Evolutionary conservation across 92 coral and sea anemone genomes (phyloP), one percentile per base, ranked within the genome.

Genomic region (Isaurus tuberculatus): DNA sequence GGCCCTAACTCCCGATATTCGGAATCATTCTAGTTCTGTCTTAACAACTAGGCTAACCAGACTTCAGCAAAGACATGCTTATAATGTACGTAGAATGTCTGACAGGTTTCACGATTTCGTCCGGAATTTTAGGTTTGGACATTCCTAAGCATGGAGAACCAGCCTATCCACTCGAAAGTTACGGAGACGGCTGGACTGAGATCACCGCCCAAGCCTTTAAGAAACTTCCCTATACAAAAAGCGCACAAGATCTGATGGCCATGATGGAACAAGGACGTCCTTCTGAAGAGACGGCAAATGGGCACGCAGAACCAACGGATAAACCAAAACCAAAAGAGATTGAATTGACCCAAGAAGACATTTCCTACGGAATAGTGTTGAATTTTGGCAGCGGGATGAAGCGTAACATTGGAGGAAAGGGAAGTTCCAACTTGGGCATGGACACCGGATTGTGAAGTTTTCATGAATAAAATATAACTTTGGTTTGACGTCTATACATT

Each of bases 131-230:
- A 94, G 98, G 98, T n/a, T 90, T 94, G 26, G 98, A 94, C 48
- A 91, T 94, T 28, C 94, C 97, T 8, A 94, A 92, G 87, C 98
- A 94, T 20, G 98, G 98, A 42, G 98, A 94, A 83, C 80, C 98
- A 27, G 98, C 98, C 1, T 94, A 94, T 61, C 98, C 98, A 22
- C 61, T 73, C 65, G 88, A 89, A 34, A 94, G 98, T 87, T 94
- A 94, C 37, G 98, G 98, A 37, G 87, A 94, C 55, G 98, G 98
- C 7, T 94, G 95, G 98, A 64, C 87, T 5, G 77, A 71, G 8
- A 71, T 71, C 9, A 71, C 77, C 42, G 77, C 77, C 17, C 57
- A 42, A 14, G 29, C 77, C 30, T 13, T 71, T 6, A 71, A 71
- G 58, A 71, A 42, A 0, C 77, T 71, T 44, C 77, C 77, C 19